phyloP scores from a whole-genome alignment of 2,113 vertebrate genomes.

The Micronisus gabar region DNA sequence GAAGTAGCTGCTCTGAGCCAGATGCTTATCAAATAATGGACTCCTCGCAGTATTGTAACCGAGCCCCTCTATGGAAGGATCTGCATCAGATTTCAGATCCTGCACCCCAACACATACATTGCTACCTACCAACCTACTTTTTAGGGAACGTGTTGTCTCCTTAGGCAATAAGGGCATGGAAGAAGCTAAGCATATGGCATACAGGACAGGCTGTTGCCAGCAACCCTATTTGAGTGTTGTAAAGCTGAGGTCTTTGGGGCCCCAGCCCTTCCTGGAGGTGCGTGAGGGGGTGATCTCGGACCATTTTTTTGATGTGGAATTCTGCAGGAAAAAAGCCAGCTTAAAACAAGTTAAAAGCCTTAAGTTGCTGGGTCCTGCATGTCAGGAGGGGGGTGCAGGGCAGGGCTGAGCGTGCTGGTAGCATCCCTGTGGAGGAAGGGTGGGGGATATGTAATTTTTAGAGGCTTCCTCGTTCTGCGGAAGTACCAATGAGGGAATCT shows the following conservation, averaged over 20 bases:
- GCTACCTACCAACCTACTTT: neutral
- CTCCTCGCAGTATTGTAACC: neutral
- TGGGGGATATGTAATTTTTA: neutral
- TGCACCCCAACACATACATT: neutral
- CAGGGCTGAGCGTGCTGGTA: neutral
- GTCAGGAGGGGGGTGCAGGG: neutral
- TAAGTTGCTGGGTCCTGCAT: neutral
- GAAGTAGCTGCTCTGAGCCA: neutral
- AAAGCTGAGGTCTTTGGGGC: neutral
- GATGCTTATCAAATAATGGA: neutral
- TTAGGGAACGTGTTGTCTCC: neutral
- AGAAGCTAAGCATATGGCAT: neutral
- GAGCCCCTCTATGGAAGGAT: neutral
- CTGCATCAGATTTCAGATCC: neutral
- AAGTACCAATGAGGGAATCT: neutral
- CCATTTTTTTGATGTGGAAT: neutral
- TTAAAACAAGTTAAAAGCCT: neutral
- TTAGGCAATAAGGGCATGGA: neutral
- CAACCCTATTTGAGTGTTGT: neutral
- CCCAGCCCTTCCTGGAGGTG: neutral
- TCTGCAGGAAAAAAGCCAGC: neutral
- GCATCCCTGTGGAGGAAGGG: slow-evolving; percentile 19
- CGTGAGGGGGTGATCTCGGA: neutral
- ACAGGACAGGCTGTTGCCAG: neutral
- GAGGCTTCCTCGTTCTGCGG: slow-evolving; percentile 14